Conservation (phyloP, 2,888 invertebrate genomes). For the Drosophila meridionalis region DNA sequence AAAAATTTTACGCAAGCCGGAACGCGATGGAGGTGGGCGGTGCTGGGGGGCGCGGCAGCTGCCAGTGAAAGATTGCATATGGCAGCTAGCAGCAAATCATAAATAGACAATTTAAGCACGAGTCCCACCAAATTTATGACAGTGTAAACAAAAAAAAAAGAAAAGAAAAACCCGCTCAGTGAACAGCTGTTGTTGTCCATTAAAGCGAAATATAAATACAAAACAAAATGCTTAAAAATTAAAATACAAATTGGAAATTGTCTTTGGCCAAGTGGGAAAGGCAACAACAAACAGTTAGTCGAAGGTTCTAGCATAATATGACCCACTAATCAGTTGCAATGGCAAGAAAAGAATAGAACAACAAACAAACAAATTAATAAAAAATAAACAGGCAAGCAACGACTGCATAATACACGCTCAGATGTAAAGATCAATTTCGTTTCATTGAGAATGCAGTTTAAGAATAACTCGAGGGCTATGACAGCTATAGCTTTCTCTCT, state of each 20-base stretch:
- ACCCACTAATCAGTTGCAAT: conserved; percentile 41
- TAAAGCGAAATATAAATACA: conserved; percentile 13
- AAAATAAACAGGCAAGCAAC: neutral
- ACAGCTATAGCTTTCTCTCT: neutral
- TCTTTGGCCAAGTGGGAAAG: conserved; percentile 7
- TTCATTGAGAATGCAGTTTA: neutral
- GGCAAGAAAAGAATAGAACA: neutral
- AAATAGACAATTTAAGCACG: conserved; percentile 63
- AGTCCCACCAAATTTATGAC: conserved; percentile 54
- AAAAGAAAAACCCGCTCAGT: neutral
- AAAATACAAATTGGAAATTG: conserved; percentile 12
- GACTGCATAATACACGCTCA: neutral
- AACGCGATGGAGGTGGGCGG: neutral
- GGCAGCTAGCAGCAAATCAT: conserved; percentile 54
- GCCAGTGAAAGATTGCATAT: conserved; percentile 64
- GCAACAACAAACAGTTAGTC: conserved; percentile 9
- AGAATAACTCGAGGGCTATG: neutral
- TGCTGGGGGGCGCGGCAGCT: neutral
- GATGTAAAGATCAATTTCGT: neutral
- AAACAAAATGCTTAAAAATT: conserved; percentile 11
- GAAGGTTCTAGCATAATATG: conserved; percentile 18
- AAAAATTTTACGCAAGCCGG: conserved; percentile 55
- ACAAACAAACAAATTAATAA: conserved; percentile 1
- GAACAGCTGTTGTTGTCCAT: conserved; percentile 70
- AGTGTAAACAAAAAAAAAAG: conserved; percentile 45